These are phyloP conservation scores for Catostylus mosaicus DNA, from an alignment of 30 jellyfish, hydroid and myxozoan species.

Conservation along the genomic window DNA sequence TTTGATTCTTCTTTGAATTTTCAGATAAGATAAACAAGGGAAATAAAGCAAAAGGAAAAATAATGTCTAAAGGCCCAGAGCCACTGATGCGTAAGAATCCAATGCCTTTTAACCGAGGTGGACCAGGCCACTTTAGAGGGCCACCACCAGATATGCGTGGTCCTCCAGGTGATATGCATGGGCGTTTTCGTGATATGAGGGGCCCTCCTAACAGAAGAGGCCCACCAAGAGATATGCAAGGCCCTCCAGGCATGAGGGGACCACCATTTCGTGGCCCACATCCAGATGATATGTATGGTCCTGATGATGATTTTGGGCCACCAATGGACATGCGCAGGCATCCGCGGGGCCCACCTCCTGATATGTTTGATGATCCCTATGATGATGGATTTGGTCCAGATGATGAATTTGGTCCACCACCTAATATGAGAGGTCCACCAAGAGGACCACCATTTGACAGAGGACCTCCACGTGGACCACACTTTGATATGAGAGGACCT, in stretches of 20 bases:
- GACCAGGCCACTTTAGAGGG: conserved; percentile 74
- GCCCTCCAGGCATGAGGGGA: conserved; percentile 64
- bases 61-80: conserved; percentile 57
- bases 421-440: conserved; percentile 42
- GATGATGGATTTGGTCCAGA: conserved; percentile 60
- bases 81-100: conserved; percentile 67
- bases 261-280: conserved; percentile 74
- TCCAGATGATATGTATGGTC: conserved; percentile 63
- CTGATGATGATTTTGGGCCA: conserved; percentile 61
- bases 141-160: conserved; percentile 77
- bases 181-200: conserved; percentile 27
- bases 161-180: conserved; percentile 63
- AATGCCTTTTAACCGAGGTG: conserved; percentile 61
- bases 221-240: conserved; percentile 49
- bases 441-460: conserved; percentile 39
- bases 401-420: conserved; percentile 58
- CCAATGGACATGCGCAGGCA: conserved; percentile 68
- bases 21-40: conserved; percentile 2
- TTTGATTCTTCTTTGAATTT: too few species aligned
- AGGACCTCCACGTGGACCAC: conserved; percentile 73
- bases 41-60: background rate
- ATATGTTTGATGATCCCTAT: conserved; percentile 42
- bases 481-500: conserved; percentile 50
- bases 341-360: conserved; percentile 67
- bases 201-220: conserved; percentile 55